Base-by-base conservation (phyloP, 2,113 vertebrate genomes). In the Callipepla californica region DNA sequence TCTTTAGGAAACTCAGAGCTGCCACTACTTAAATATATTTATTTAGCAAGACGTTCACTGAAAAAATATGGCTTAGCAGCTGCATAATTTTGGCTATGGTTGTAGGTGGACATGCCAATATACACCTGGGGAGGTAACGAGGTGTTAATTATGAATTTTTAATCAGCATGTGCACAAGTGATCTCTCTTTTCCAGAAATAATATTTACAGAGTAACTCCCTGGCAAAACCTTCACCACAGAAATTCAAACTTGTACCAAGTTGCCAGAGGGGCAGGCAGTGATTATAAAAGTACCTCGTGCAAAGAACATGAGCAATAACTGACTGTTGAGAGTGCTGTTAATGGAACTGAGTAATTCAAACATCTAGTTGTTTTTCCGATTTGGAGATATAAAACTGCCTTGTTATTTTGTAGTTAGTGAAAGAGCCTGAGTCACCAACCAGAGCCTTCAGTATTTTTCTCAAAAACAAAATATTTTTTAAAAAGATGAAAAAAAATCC, bases 201-300 rank as follows among this genome's bases (percentile, higher is more conserved):
- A 94, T 92, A 93, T 96, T 94, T 95, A 87, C 63, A 63, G 67
- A 87, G 81, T 53, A 89, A 55, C 84, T 96, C 30, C 67, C 32
- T 95, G 89, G 87, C 78, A 95, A 69, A 69, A 74, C 13, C 78
- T 40, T 13, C 30, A 57, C 81, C 88, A 85, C 75, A 91, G 67
- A 89, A 91, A 89, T 62, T 69, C 68, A 77, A 93, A 89, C 67
- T 58, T 91, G 36, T 58, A 73, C n/a, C 47, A 80, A 86, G 81
- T 53, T 93, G 50, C 74, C 78, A 80, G 79, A 65, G 84, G 81
- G 77, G 28, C 47, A 89, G 78, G 34, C 22, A 59, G 68, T 40
- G 75, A 45, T 85, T 85, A 45, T 73, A 62, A 45, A 87, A 91
- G 85, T 50, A 77, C 2, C 6, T 55, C 32, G 38, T 63, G 75